phyloP scores from a whole-genome alignment of 92 coral and sea anemone genomes.

The Anthopleura xanthogrammica region DNA sequence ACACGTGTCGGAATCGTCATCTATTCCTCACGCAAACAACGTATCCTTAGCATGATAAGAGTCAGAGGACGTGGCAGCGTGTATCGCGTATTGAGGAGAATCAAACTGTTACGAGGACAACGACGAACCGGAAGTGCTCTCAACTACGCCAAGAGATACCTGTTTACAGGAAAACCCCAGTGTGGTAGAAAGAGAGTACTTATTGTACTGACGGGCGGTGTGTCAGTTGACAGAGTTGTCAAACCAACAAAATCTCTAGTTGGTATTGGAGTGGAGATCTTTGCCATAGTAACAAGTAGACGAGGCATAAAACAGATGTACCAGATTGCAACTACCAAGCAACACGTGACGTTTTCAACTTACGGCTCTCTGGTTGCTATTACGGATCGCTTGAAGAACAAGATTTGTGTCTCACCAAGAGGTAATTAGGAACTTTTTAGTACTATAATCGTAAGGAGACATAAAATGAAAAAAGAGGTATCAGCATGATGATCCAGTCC shows the following conservation, averaged over 20 bases:
- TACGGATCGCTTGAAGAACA: conserved; percentile 23
- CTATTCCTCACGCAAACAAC: conserved; percentile 39
- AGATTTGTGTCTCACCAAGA: conserved; percentile 44
- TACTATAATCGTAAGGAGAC: too few relatives aligned
- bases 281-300: conserved; percentile 46
- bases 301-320: conserved; percentile 5
- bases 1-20: conserved; percentile 51
- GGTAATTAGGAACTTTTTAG: neutral
- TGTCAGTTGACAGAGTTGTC: conserved; percentile 43
- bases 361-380: conserved; percentile 27
- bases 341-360: conserved; percentile 28
- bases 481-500: too few relatives aligned
- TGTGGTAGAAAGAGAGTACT: conserved; percentile 71
- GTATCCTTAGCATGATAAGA: conserved; percentile 53
- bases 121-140: conserved; percentile 51
- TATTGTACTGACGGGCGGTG: conserved; percentile 61
- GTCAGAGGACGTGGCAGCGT: conserved; percentile 39
- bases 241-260: conserved; percentile 46
- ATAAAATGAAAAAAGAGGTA: too few relatives aligned
- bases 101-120: conserved; percentile 42
- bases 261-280: conserved; percentile 57
- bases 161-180: conserved; percentile 54
- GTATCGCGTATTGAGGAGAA: conserved; percentile 46
- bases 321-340: conserved; percentile 41
- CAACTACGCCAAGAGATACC: conserved; percentile 47